These are phyloP conservation scores for Probosciger aterrimus DNA, from an alignment of 2,113 vertebrate species.

Conservation along the genomic window DNA sequence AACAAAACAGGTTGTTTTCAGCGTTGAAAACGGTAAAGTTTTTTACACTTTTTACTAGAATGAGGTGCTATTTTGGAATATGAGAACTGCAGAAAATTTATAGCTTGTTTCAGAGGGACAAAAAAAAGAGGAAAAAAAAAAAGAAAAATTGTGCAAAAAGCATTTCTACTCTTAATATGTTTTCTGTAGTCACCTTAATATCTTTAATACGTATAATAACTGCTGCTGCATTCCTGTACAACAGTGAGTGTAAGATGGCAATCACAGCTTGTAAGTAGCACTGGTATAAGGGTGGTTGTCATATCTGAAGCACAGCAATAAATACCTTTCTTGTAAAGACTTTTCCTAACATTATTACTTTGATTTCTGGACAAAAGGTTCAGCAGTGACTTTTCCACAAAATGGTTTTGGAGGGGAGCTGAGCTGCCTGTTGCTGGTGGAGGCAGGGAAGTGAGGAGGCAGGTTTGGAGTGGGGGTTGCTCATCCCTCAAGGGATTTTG, in stretches of 20 bases:
- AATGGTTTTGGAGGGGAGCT: neutral
- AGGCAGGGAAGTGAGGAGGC: neutral
- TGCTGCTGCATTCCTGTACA: neutral
- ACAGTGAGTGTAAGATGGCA: neutral
- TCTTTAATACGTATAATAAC: neutral
- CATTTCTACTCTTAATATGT: neutral
- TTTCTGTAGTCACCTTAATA: neutral
- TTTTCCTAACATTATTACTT: neutral
- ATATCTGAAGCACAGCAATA: neutral
- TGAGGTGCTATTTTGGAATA: neutral
- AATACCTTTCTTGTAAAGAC: neutral
- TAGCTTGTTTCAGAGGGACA: neutral
- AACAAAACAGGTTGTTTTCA: neutral
- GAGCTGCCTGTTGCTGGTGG: neutral
- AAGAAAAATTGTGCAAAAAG: neutral
- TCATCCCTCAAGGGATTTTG: neutral
- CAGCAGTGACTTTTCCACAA: neutral
- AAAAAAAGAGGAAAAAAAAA: neutral
- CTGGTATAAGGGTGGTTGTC: neutral
- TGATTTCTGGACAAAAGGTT: neutral
- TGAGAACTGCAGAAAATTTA: neutral
- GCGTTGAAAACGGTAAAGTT: neutral
- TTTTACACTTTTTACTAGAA: neutral
- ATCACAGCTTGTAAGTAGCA: neutral
- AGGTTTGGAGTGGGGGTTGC: neutral